Evolutionary conservation across 2,888 invertebrate genomes (phyloP).

Genomic region (Drosophila pseudotakahashii): DNA sequence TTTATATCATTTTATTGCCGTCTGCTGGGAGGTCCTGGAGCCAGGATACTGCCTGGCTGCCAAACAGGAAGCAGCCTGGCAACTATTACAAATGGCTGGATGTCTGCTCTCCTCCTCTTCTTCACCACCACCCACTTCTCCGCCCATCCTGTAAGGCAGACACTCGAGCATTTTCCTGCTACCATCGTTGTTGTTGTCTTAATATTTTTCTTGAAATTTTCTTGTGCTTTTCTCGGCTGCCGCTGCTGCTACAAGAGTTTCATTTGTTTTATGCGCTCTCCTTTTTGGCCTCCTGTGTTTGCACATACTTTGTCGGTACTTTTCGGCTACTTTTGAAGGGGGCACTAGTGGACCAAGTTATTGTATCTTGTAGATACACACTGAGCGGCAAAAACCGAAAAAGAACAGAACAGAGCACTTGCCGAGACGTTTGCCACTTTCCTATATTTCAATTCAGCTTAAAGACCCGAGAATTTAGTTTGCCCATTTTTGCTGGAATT

Average conservation of each 20-base stretch:
- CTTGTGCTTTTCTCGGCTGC: constrained; percentile 71
- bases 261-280: constrained; percentile 78
- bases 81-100: constrained; percentile 79
- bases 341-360: constrained; percentile 74
- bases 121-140: neutral
- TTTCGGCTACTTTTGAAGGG: constrained; percentile 77
- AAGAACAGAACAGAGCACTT: neutral
- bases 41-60: constrained; percentile 37
- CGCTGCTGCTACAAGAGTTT: constrained; percentile 67
- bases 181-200: constrained; percentile 68
- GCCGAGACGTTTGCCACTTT: constrained; percentile 55
- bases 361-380: constrained; percentile 78
- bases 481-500: constrained; percentile 47
- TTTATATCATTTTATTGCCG: constrained; percentile 54
- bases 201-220: constrained; percentile 78
- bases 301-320: constrained; percentile 80
- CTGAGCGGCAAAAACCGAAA: neutral
- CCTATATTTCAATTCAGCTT: constrained; percentile 28
- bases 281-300: constrained; percentile 78
- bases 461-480: neutral
- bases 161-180: constrained; percentile 57
- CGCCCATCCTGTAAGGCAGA: constrained; percentile 46
- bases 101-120: constrained; percentile 6
- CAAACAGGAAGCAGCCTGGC: constrained; percentile 50
- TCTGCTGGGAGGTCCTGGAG: constrained; percentile 30